Evolutionary conservation across 2,797 vertebrate genomes (phyloP).

Genomic region (Catharus ustulatus): DNA sequence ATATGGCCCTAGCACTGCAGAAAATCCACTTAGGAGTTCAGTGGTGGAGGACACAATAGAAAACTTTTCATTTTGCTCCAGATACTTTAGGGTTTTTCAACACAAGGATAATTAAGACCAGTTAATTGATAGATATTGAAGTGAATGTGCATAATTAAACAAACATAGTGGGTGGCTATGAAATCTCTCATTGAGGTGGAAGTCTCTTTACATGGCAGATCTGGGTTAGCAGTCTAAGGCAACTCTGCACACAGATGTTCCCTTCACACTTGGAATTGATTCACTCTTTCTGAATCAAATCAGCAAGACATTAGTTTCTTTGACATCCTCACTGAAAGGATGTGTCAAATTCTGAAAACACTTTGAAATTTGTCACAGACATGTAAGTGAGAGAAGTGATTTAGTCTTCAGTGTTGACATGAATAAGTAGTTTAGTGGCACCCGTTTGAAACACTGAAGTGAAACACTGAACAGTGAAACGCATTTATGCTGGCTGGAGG

Average conservation of each 20-base stretch:
- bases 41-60: background rate
- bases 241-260: background rate
- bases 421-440: constrained; percentile 35
- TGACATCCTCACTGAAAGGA: constrained; percentile 37
- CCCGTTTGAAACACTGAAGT: constrained; percentile 13
- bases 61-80: background rate
- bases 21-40: background rate
- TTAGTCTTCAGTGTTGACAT: constrained; percentile 40
- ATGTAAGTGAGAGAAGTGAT: constrained; percentile 39
- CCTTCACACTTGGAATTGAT: constrained; percentile 34
- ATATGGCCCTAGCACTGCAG: background rate
- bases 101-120: background rate
- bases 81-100: background rate
- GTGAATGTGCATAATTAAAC: background rate
- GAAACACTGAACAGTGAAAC: constrained; percentile 6
- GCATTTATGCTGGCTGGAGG: background rate
- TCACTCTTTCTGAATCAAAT: constrained; percentile 35
- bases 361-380: constrained; percentile 38
- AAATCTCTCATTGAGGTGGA: background rate
- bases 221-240: background rate
- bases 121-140: background rate
- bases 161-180: background rate
- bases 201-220: background rate
- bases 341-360: constrained; percentile 13
- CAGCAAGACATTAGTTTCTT: constrained; percentile 35